Conservation (phyloP, 2,888 invertebrate genomes). For the Clistopyga incitator region DNA sequence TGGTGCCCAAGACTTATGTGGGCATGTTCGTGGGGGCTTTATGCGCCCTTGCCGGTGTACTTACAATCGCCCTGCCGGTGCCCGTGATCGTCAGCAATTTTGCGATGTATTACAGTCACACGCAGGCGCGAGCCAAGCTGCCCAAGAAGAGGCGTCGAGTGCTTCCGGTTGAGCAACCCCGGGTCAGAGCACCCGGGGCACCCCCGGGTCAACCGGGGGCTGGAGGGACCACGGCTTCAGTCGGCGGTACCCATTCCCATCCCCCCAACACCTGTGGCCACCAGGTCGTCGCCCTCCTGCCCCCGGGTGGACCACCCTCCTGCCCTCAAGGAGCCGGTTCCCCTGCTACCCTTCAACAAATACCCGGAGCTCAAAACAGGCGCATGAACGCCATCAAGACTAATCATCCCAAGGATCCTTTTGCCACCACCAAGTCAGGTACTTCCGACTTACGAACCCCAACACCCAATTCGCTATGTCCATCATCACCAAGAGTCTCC, state of each 20-base stretch:
- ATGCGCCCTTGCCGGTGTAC: conserved; percentile 98
- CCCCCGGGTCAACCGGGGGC: conserved; percentile 76
- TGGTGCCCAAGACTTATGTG: conserved; percentile 99
- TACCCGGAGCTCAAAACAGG: conserved; percentile 88
- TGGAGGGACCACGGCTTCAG: conserved; percentile 79
- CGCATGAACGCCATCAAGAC: conserved; percentile 95
- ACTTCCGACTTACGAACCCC: conserved; percentile 76
- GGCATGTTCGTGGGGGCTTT: conserved; percentile 99
- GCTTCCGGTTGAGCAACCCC: conserved; percentile 96
- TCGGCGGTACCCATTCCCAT: conserved; percentile 73
- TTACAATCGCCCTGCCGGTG: conserved; percentile 99
- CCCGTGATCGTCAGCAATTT: conserved; percentile 99
- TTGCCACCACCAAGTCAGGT: conserved; percentile 93
- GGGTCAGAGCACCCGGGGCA: conserved; percentile 84
- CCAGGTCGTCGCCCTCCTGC: conserved; percentile 70
- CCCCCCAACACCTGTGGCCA: conserved; percentile 72
- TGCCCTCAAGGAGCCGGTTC: conserved; percentile 84
- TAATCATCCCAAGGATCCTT: conserved; percentile 93
- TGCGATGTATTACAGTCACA: conserved; percentile 98
- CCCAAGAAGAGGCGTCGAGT: conserved; percentile 99
- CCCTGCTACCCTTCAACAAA: conserved; percentile 66
- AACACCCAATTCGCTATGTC: neutral
- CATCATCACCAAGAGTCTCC: too few species aligned
- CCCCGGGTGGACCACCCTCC: conserved; percentile 71
- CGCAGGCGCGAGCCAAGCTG: conserved; percentile 98